Base-by-base conservation (phyloP, 2,113 vertebrate species). In the Rhizomys pruinosus region DNA sequence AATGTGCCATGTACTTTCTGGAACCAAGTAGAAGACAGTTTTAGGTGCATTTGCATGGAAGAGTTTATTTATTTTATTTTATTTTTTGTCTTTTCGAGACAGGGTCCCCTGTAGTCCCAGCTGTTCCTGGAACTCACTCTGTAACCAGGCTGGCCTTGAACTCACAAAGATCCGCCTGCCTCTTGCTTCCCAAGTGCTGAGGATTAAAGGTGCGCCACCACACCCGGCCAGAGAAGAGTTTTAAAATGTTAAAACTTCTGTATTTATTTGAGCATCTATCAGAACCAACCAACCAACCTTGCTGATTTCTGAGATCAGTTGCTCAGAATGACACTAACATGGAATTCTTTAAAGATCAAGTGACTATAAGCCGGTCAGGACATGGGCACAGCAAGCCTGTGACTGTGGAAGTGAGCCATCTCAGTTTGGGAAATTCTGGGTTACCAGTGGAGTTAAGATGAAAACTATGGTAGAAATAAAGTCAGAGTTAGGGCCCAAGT, bases 271-370 rank as follows among this genome's bases (percentile, higher is more conserved):
- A 78, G 89, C 69, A 82, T 42, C 44, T 71, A 9, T 88, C 73
- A 34, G 55, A 90, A 76, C 84, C 57, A 25, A 29, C 89, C 2
- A 86, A 34, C 32, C 27, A 68, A 29, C 23, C 15, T 44, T 76
- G 74, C 8, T 68, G 85, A 69, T 89, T 76, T 93, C 25, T 87
- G 71, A 64, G 55, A 82, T 27, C 7, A 1, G n/a, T 87, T 72
- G 27, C 39, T 90, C 77, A 82, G 68, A 89, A 89, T 82, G 44
- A 16, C 0, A 5, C 32, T 61, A 71, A 73, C n/a, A n/a, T 86
- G 64, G 34, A 37, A 87, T 87, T 89, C 77, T 66, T 80, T 79
- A 64, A 81, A 92, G 69, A 23, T 69, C 37, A 92, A 88, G 52
- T 82, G 55, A 77, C n/a, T 13, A 8, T 27, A 63, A 47, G 22